Evolutionary conservation across 2,797 vertebrate genomes (phyloP), one percentile per base, ranked within the genome.

Genomic region (Lindbergichthys nudifrons): DNA sequence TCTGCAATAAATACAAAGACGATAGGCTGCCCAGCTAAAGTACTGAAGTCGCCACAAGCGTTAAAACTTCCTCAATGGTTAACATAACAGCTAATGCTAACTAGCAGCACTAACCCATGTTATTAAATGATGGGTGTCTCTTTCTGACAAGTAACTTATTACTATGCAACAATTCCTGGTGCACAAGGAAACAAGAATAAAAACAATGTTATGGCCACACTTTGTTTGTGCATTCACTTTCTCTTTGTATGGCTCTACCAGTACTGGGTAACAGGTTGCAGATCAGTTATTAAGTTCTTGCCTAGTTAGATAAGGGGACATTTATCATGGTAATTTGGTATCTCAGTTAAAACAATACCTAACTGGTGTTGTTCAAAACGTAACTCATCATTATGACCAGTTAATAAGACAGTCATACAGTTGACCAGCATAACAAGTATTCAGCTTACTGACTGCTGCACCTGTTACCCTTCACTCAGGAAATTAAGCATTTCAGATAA

Each of bases 391-490:
- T n/a, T 51, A 26, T 16, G 62, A 58, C 21, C 21, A 41, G 23
- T 19, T 46, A 46, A 47, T 6, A 19, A 15, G 11, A 32, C 50
- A 48, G 42, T 2, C 30, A 13, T 15, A 46, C 59, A 16, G 14
- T 47, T 51, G n/a, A n/a, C 10, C 12, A 64, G n/a, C 12, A 59
- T 56, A n/a, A 64, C 32, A 54, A 39, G 59, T 65, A 62, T 67
- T 45, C 12, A 46, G 7, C 12, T 68, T 58, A 73, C 52, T 53
- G 63, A 65, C 72, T 62, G 43, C 21, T 85, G 73, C 87, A 88
- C 86, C 82, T 92, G 87, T 88, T 77, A 73, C 57, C 5, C 52
- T 30, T 59, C 39, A 63, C 30, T 63, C 2, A 30, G 45, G 41
- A 26, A 36, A 19, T 41, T 70, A 46, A 65, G 16, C 19, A 32